Percentiles rank a stretch among this genome's conserved stretches.
Conservation (phyloP, 2,113 vertebrate species). For the Cettia cetti region DNA sequence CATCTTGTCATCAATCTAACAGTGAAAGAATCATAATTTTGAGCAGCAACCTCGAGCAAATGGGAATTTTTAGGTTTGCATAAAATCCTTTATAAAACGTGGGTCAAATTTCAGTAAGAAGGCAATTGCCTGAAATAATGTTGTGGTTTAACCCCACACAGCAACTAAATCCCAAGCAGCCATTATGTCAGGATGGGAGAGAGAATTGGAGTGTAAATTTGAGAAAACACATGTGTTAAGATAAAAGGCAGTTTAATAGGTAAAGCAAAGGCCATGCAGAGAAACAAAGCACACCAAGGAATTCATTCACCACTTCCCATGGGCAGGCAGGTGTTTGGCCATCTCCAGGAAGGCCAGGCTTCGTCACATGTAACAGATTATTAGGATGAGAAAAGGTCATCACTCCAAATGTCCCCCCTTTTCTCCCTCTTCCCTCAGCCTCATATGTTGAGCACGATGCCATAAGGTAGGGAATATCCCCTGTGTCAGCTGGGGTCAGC, state of each 20-base stretch:
- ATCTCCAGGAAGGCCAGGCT: neutral
- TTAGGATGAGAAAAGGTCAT: neutral
- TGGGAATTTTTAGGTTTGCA: neutral
- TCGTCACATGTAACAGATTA: neutral
- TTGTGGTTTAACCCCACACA: neutral
- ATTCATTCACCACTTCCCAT: neutral
- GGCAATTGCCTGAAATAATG: neutral
- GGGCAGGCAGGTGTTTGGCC: neutral
- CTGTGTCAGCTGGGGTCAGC: neutral
- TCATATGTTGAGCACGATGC: rapidly evolving
- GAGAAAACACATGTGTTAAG: neutral
- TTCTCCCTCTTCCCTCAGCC: neutral
- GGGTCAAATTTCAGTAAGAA: constrained; percentile 10
- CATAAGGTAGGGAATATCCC: neutral
- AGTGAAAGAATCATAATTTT: neutral
- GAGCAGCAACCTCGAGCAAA: neutral
- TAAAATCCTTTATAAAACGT: neutral
- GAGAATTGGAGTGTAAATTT: neutral
- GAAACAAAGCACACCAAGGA: neutral
- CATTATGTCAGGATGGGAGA: neutral
- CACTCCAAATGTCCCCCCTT: no score
- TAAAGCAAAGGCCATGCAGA: neutral
- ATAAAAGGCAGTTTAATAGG: neutral
- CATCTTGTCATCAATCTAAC: neutral
- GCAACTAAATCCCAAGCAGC: neutral